Evolutionary conservation across 2,888 invertebrate genomes (phyloP).

Genomic region (Epirrhoe tristata): DNA sequence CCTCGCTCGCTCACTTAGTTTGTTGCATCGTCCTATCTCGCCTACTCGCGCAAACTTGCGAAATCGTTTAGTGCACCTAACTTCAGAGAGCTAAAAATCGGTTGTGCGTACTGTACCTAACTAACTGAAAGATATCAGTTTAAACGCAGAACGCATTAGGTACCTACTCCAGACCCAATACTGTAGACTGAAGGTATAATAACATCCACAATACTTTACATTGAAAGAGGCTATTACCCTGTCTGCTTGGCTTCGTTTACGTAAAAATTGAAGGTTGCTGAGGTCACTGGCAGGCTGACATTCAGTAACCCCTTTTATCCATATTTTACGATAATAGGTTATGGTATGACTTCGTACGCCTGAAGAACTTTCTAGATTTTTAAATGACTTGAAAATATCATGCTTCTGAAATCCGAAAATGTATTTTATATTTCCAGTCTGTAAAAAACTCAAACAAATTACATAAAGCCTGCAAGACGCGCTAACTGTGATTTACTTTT

Average conservation of each 20-base stretch:
- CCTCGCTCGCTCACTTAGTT: too few relatives aligned
- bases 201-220: conserved; percentile 35
- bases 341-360: conserved; percentile 30
- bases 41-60: too few relatives aligned
- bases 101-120: too few relatives aligned
- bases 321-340: conserved; percentile 34
- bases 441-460: conserved; percentile 7
- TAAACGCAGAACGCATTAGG: conserved; percentile 20
- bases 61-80: too few relatives aligned
- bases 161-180: conserved; percentile 25
- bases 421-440: conserved; percentile 4
- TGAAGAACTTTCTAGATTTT: conserved; percentile 17
- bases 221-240: conserved; percentile 38
- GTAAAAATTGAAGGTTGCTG: conserved; percentile 46
- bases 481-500: conserved; percentile 18
- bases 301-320: conserved; percentile 54
- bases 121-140: conserved; percentile 20
- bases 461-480: background rate
- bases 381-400: conserved; percentile 22
- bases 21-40: too few relatives aligned
- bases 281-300: conserved; percentile 49
- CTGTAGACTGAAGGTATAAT: conserved; percentile 33
- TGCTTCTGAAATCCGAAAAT: background rate
- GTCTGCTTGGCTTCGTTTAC: conserved; percentile 39
- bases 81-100: too few relatives aligned